phyloP scores from a whole-genome alignment of 2,797 vertebrate species.

The Paguma larvata region DNA sequence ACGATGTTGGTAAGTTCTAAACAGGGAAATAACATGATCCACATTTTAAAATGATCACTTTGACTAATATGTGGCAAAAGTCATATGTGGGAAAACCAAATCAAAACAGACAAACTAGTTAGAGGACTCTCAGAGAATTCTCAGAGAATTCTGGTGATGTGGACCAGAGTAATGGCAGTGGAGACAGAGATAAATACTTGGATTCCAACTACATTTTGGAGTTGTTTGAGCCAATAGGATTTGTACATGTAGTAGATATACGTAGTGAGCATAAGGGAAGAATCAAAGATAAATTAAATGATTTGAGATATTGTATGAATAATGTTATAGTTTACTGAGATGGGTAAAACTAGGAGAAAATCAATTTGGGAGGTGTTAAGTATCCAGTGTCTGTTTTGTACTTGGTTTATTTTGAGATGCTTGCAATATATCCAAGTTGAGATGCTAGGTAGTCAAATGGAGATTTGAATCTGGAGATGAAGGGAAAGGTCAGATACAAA shows the following conservation, averaged over 20 bases:
- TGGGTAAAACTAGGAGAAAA: not conserved
- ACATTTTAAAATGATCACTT: slow-evolving; percentile 6
- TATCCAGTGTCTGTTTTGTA: not conserved
- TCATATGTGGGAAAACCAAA: not conserved
- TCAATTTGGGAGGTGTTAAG: not conserved
- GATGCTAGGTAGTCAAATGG: not conserved
- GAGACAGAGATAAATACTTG: not conserved
- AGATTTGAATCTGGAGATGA: not conserved
- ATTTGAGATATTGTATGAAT: not conserved
- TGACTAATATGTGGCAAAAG: not conserved
- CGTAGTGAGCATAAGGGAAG: not conserved
- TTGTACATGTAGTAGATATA: not conserved
- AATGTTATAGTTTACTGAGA: not conserved
- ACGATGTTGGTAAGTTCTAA: not conserved
- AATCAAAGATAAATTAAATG: not conserved
- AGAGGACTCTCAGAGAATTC: not conserved
- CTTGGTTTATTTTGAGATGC: not conserved
- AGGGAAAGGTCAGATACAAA: not conserved
- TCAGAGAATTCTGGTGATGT: not conserved
- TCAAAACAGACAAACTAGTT: not conserved
- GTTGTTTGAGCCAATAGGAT: not conserved
- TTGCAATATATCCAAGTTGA: not conserved
- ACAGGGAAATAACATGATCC: not conserved
- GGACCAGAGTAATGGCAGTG: too few species aligned
- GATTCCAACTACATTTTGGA: not conserved